A percentile compares a stretch with the other conserved stretches of the same genome.
These are phyloP conservation scores for Oreohelix idahoensis DNA, from an alignment of 1,140 invertebrate species.

Conservation along the genomic window DNA sequence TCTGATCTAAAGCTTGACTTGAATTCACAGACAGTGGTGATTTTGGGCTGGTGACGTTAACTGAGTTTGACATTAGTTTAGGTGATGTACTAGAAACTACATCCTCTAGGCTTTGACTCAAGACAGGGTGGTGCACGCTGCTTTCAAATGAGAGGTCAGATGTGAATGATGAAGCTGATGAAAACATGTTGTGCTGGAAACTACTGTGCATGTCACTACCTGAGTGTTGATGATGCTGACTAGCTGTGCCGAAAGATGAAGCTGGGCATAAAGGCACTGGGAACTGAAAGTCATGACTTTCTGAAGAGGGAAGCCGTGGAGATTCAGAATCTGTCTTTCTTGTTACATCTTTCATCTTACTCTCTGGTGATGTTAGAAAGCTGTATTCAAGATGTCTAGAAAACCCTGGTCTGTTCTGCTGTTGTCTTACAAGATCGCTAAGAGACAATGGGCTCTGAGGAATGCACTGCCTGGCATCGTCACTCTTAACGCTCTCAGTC, in stretches of 20 bases:
- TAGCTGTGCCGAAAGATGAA: background rate
- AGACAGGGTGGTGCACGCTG: background rate
- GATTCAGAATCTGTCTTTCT: background rate
- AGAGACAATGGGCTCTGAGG: conserved; percentile 27
- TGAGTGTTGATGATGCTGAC: background rate
- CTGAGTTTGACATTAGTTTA: background rate
- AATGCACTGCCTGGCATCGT: background rate
- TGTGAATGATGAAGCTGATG: background rate
- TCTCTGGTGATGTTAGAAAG: conserved; percentile 17
- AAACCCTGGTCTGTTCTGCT: background rate
- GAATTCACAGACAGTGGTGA: conserved; percentile 32
- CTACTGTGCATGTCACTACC: background rate
- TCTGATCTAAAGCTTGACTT: conserved; percentile 7
- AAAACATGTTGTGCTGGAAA: conserved; percentile 22
- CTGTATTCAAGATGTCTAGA: conserved; percentile 19
- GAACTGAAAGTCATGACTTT: conserved; percentile 26
- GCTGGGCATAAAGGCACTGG: conserved; percentile 14
- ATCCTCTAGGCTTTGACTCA: background rate
- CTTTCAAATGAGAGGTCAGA: conserved; percentile 13
- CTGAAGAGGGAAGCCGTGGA: background rate
- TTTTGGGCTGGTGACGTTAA: conserved; percentile 18
- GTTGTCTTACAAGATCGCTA: conserved; percentile 28
- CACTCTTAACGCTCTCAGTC: background rate
- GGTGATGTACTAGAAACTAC: background rate
- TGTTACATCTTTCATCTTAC: background rate